Base-by-base conservation (phyloP, 2,113 vertebrate genomes). In the Felis catus region DNA sequence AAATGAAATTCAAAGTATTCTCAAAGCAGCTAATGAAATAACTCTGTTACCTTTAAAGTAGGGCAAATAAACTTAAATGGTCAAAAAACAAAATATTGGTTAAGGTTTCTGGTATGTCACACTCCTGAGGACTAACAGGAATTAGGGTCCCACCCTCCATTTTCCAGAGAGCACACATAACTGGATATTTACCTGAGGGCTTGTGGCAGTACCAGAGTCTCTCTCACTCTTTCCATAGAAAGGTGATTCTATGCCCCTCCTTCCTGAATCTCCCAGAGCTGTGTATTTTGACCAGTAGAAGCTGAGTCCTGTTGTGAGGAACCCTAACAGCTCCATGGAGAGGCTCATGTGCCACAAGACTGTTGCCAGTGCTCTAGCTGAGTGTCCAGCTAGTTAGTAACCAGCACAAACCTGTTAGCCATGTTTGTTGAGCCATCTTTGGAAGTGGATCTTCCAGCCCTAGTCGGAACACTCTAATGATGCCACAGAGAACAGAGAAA, bases 321-420 rank as follows among this genome's bases (percentile, higher is more conserved):
- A 65, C 21, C 1, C 16, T 83, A 61, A 9, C 21, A 83, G 27
- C 12, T 1, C 19, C 16, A 7, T 16, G n/a, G 33, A 39, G 66
- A 76, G 16, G 1, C 16, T 33, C 5, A 1, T 4, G 18, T 27
- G 41, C 1, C 13, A n/a, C 1, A 5, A n/a, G n/a, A 76, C 25
- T 65, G 15, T 48, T 33, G 18, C 12, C 21, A n/a, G 8, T 36
- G 21, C 45, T 71, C 41, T 85, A 51, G 5, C 3, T 61, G 31
- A 70, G 18, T 21, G 58, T 0, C 4, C 55, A 94, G 48, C 7
- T 36, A 12, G 21, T 31, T 36, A 12, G 16, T 31, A 8, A 58
- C 7, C 36, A 58, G 16, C 61, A 78, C 23, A 4, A 39, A 33
- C 4, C 23, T 48, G 51, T 2, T 21, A 45, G 31, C 39, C 27